Conservation (phyloP, 2,888 invertebrate genomes). For the Luffia ferchaultella region DNA sequence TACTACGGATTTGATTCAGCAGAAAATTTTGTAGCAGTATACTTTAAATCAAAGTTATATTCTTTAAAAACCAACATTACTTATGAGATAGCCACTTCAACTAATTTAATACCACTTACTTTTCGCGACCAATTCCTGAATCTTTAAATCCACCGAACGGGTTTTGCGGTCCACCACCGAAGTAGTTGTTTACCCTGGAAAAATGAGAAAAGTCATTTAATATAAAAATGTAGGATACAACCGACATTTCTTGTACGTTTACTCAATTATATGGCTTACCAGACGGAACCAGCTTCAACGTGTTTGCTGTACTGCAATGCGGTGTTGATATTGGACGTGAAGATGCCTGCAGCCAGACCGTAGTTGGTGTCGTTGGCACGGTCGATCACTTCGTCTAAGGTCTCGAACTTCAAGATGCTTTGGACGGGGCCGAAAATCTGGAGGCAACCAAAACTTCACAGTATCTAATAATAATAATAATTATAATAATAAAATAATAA, state of each 20-base stretch:
- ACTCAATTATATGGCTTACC: constrained; percentile 64
- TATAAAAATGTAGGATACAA: too few relatives aligned
- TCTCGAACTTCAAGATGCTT: constrained; percentile 82
- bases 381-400: constrained; percentile 80
- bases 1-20: too few relatives aligned
- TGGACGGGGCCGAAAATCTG: constrained; percentile 94
- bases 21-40: too few relatives aligned
- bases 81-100: too few relatives aligned
- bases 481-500: too few relatives aligned
- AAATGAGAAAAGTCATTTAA: too few relatives aligned
- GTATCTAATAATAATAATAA: too few relatives aligned
- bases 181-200: constrained; percentile 72
- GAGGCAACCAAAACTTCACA: too few relatives aligned
- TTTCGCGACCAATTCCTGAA: constrained; percentile 73
- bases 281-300: constrained; percentile 81
- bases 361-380: constrained; percentile 82
- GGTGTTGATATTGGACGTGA: constrained; percentile 81
- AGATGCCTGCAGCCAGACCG: constrained; percentile 84
- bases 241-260: too few relatives aligned
- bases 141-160: constrained; percentile 90
- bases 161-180: constrained; percentile 68
- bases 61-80: too few relatives aligned
- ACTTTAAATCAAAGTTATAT: too few relatives aligned
- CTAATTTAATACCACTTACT: too few relatives aligned
- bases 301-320: constrained; percentile 78